Evolutionary conservation across 2,797 vertebrate genomes (phyloP).

Genomic region (Muraenolepis orangiensis): DNA sequence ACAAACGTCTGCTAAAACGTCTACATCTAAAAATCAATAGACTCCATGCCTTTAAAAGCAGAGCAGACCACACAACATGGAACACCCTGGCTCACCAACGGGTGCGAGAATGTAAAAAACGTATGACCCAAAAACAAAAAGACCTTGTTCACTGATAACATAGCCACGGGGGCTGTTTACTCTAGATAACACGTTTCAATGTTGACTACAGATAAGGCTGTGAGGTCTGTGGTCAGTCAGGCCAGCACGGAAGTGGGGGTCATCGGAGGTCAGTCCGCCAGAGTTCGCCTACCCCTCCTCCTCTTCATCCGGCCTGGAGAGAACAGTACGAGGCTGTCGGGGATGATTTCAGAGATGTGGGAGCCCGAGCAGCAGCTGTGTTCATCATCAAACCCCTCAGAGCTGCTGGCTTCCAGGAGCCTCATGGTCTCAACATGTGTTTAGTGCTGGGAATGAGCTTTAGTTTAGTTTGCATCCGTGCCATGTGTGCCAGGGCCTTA

Average conservation of each 20-base stretch:
- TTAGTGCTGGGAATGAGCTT: conserved; percentile 24
- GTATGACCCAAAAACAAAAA: not conserved
- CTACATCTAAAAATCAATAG: too few species aligned
- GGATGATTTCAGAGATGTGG: conserved; percentile 46
- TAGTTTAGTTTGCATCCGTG: not conserved
- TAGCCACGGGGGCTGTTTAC: not conserved
- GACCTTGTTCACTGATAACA: not conserved
- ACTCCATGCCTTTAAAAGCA: not conserved
- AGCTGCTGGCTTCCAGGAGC: conserved; percentile 54
- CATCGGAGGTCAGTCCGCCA: conserved; percentile 28
- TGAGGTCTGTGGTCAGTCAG: conserved; percentile 20
- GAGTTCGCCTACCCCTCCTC: too few species aligned
- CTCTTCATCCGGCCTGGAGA: too few species aligned
- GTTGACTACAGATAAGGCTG: not conserved
- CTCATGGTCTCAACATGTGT: conserved; percentile 51
- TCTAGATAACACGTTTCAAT: not conserved
- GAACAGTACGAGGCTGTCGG: conserved; percentile 34
- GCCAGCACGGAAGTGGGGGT: conserved; percentile 9
- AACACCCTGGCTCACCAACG: not conserved
- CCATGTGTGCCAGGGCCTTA: not conserved
- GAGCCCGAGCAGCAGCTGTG: conserved; percentile 43
- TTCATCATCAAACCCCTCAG: conserved; percentile 49
- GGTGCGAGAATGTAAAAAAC: not conserved
- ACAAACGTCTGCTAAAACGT: too few species aligned
- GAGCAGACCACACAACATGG: not conserved